Conservation (phyloP, 2,888 invertebrate genomes). For the Parelbella ahira region DNA sequence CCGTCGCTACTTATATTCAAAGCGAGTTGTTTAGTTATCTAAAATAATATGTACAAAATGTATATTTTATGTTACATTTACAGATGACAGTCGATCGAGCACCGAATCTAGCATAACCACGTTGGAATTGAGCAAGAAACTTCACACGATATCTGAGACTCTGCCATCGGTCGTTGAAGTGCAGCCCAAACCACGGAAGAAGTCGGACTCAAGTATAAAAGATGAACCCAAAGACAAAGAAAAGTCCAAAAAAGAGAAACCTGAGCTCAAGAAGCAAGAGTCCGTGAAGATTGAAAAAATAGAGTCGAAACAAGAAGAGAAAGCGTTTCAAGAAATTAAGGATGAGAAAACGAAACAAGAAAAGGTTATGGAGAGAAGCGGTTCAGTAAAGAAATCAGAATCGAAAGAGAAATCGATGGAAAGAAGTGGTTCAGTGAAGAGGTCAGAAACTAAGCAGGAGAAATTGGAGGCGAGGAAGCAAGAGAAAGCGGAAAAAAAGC, state of each 20-base stretch:
- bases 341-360: constrained; percentile 37
- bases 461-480: constrained; percentile 45
- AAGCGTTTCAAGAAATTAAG: constrained; percentile 31
- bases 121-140: constrained; percentile 52
- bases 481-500: constrained; percentile 38
- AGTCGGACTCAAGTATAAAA: constrained; percentile 66
- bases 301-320: constrained; percentile 41
- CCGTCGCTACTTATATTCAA: too few relatives aligned
- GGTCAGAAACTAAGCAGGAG: constrained; percentile 55
- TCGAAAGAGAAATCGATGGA: constrained; percentile 46
- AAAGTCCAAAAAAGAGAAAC: constrained; percentile 53
- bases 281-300: constrained; percentile 48
- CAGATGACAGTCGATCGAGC: constrained; percentile 63
- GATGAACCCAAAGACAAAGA: constrained; percentile 61
- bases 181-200: constrained; percentile 58
- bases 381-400: constrained; percentile 42
- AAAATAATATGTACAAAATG: too few relatives aligned
- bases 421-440: constrained; percentile 54
- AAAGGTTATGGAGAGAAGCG: constrained; percentile 46
- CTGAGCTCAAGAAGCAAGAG: constrained; percentile 41
- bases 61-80: too few relatives aligned
- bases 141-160: constrained; percentile 36
- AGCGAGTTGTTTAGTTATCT: too few relatives aligned
- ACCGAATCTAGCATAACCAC: constrained; percentile 47
- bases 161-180: constrained; percentile 35